Conservation (phyloP, 2,888 invertebrate species). For the Mythimna impura region DNA sequence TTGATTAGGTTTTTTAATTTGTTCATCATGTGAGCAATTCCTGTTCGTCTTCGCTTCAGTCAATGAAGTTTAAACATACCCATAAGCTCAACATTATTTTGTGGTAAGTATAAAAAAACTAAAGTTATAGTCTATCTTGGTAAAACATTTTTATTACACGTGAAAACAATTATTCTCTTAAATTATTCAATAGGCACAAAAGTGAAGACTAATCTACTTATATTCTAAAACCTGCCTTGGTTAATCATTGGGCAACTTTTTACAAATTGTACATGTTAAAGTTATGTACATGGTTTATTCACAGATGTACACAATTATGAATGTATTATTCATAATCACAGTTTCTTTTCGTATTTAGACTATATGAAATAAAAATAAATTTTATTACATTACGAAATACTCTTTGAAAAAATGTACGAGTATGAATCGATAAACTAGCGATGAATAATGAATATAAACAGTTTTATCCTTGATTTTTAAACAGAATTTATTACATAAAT, state of each 20-base stretch:
- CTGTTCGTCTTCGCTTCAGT: too few species aligned
- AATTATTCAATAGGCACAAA: constrained; percentile 67
- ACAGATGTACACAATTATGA: constrained; percentile 42
- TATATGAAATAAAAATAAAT: background rate
- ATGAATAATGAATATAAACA: background rate
- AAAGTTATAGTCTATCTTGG: constrained; percentile 36
- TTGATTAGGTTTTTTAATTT: too few species aligned
- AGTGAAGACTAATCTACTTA: constrained; percentile 65
- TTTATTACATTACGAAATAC: background rate
- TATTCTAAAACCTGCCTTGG: constrained; percentile 53
- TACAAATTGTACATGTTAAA: constrained; percentile 58
- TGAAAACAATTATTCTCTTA: constrained; percentile 63
- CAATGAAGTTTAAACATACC: background rate
- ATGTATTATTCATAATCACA: constrained; percentile 8
- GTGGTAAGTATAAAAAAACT: background rate
- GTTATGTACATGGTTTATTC: constrained; percentile 55
- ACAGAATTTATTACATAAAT: background rate
- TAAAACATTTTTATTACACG: constrained; percentile 59
- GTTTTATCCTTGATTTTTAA: background rate
- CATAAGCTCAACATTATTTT: background rate
- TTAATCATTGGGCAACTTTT: constrained; percentile 52
- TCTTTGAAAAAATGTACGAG: background rate
- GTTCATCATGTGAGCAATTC: too few species aligned
- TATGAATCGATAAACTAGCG: background rate
- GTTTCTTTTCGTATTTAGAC: background rate